Evolutionary conservation across 2,113 vertebrate genomes (phyloP), one percentile per base, ranked within the genome.

Genomic region (Aegithalos caudatus): DNA sequence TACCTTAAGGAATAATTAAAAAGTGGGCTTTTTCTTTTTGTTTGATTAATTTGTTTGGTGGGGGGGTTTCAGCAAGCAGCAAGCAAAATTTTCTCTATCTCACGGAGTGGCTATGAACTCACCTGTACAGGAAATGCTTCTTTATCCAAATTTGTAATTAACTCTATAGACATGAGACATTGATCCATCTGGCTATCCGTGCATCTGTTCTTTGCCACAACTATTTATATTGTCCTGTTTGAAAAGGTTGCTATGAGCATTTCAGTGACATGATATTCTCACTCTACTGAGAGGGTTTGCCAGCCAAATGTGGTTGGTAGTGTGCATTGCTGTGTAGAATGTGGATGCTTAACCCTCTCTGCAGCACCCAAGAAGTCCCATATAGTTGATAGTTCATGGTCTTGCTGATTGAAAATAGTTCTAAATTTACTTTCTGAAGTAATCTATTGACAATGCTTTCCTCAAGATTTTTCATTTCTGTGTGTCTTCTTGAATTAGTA

Each of bases 1-100:
- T 78, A 93, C 66, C 76, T 88, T 53, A 73, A 95, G 40, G 27
- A 89, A 73, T 71, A 85, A 72, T 72, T 47, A 90, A 51, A 82
- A 91, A 29, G 16, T 44, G 10, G 2, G 3, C 0, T 0, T 21
- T 51, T 35, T 71, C 28, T 45, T 2, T 38, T 86, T 64, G 18
- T 1, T 77, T 76, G 27, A 3, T 51, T 80, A 58, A 21, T 64
- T 86, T 6, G 8, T 79, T 77, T 61, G 22, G 13, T 51, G 25
- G 6, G 2, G 2, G 1, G 4, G 35, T 81, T 79, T 81, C 31
- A 69, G 31, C 35, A 77, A 72, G 23, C 11, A 57, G 16, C 56
- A 87, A 80, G 16, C 23, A 73, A 35, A 83, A 84, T 85, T 88
- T 78, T 62, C 37, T 76, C 14, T 27, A 11, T 76, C 25, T 42